phyloP scores from a whole-genome alignment of 2,113 vertebrate species.

The Limanda limanda region DNA sequence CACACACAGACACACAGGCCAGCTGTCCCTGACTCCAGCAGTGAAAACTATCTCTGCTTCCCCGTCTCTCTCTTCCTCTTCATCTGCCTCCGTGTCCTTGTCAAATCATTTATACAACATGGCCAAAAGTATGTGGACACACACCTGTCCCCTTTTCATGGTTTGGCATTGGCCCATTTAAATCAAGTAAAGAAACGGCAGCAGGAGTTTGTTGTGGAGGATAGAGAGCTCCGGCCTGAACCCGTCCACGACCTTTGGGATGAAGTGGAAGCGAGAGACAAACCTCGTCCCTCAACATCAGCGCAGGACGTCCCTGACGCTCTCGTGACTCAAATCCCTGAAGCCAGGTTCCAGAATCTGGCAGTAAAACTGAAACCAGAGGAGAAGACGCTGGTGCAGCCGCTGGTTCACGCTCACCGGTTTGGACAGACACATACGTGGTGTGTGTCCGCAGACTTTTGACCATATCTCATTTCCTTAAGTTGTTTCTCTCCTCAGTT shows the following conservation, averaged over 20 bases:
- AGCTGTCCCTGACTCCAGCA: constrained; percentile 73
- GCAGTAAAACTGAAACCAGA: no score
- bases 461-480: background rate
- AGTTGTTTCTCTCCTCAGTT: no score
- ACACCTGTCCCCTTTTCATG: background rate
- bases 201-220: background rate
- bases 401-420: no score
- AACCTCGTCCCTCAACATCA: no score
- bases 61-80: constrained; percentile 22
- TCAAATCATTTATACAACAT: background rate
- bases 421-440: background rate
- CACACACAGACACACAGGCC: constrained; percentile 24
- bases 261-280: no score
- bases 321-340: no score
- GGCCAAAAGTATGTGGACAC: constrained; percentile 15
- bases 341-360: no score
- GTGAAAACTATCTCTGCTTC: constrained; percentile 55
- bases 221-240: background rate
- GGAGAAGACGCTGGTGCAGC: no score
- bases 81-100: background rate
- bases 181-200: background rate
- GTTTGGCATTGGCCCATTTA: background rate
- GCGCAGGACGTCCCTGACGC: no score
- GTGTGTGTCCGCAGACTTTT: constrained; percentile 9
- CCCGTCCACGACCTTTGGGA: background rate